Percentiles rank a stretch among this genome's conserved stretches.
Evolutionary conservation across 1,140 invertebrate genomes (phyloP).

Genomic region (Ctenoplectra terminalis): DNA sequence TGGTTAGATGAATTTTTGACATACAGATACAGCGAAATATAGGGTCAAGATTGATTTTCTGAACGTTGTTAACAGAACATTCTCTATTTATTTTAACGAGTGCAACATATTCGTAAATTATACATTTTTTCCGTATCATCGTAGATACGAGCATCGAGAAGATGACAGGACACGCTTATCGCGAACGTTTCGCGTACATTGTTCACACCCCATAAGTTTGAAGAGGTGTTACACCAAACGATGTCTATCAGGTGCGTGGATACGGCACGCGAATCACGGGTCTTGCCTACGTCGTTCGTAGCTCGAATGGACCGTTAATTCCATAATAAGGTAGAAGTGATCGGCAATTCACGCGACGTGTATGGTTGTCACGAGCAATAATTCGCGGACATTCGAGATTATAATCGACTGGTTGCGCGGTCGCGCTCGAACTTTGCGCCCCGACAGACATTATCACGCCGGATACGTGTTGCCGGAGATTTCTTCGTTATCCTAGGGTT

Average conservation of each 20-base stretch:
- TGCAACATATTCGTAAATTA: no score
- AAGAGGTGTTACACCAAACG: constrained; percentile 4
- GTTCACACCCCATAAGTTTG: constrained; percentile 9
- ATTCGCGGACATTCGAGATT: constrained; percentile 45
- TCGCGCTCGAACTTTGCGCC: not conserved
- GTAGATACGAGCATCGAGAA: not conserved
- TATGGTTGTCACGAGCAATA: constrained; percentile 37
- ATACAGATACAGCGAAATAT: no score
- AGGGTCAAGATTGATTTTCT: not conserved
- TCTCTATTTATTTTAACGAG: no score
- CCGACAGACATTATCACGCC: constrained; percentile 5
- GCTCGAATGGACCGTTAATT: constrained; percentile 28
- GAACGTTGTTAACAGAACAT: no score
- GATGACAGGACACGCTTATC: not conserved
- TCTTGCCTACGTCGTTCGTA: constrained; percentile 13
- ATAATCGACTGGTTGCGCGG: constrained; percentile 39
- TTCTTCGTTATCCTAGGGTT: not conserved
- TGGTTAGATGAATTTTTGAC: no score
- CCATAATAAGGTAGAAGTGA: constrained; percentile 50
- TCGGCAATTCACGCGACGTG: constrained; percentile 41
- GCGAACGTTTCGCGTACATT: not conserved
- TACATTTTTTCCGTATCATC: no score
- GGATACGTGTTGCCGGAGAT: not conserved
- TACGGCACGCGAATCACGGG: constrained; percentile 18
- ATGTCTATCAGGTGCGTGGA: constrained; percentile 38